Evolutionary conservation across 2,113 vertebrate genomes (phyloP).

Genomic region (Noctilio leporinus): DNA sequence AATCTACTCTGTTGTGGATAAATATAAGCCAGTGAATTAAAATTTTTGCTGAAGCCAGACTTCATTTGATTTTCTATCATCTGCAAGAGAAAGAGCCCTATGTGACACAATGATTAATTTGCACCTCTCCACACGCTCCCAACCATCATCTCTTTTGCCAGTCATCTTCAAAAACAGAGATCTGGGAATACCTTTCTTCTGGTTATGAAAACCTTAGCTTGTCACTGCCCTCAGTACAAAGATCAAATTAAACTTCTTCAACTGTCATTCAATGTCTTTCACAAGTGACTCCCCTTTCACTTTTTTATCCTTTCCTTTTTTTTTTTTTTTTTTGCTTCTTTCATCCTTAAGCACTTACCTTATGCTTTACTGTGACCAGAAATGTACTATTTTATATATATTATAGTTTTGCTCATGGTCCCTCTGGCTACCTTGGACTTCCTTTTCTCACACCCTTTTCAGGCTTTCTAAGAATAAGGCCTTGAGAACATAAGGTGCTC

Average conservation of each 20-base stretch:
- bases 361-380: neutral
- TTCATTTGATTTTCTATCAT: neutral
- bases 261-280: neutral
- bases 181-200: neutral
- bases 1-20: neutral
- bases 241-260: neutral
- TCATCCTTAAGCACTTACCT: neutral
- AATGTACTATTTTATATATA: neutral
- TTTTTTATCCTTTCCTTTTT: neutral
- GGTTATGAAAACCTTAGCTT: neutral
- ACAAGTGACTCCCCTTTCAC: neutral
- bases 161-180: neutral
- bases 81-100: neutral
- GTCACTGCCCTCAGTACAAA: neutral
- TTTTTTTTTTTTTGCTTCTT: neutral
- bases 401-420: neutral
- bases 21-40: neutral
- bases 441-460: neutral
- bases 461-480: neutral
- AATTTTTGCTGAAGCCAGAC: neutral
- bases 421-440: neutral
- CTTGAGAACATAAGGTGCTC: neutral
- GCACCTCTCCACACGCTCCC: neutral
- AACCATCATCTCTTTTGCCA: neutral
- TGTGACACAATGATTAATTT: neutral